Percentiles rank a stretch among this genome's conserved stretches.
Conservation (phyloP, 1,140 invertebrate species). For the Vanessa atalanta region DNA sequence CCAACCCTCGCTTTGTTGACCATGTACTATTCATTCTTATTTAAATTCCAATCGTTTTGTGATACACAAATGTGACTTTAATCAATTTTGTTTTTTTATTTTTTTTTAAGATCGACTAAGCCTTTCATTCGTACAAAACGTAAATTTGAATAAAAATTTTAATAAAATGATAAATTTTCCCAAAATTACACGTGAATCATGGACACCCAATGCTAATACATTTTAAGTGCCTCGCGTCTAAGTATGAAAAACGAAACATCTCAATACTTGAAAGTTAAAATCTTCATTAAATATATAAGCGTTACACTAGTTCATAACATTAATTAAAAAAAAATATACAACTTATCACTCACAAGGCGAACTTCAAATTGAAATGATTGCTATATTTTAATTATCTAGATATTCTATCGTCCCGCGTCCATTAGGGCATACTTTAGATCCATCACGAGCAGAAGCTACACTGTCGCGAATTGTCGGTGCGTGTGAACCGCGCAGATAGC, state of each 20-base stretch:
- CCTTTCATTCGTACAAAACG: too few species aligned
- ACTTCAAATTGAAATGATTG: background rate
- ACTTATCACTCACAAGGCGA: too few species aligned
- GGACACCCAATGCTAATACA: background rate
- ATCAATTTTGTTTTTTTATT: background rate
- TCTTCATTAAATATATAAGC: too few species aligned
- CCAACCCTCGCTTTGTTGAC: conserved; percentile 25
- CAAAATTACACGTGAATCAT: background rate
- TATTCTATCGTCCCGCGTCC: background rate
- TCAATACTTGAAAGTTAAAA: too few species aligned
- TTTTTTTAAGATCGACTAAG: too few species aligned
- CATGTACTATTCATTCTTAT: conserved; percentile 52
- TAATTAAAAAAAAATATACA: too few species aligned
- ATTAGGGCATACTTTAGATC: background rate
- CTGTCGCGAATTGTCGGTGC: conserved; percentile 41
- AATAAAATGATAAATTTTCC: too few species aligned
- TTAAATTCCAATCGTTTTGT: conserved; percentile 49
- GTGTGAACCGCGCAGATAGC: conserved; percentile 46
- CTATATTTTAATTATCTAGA: background rate
- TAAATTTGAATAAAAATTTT: too few species aligned
- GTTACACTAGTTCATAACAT: too few species aligned
- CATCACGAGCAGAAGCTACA: conserved; percentile 41
- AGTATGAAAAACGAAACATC: too few species aligned
- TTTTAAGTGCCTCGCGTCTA: too few species aligned
- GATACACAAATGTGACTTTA: conserved; percentile 17